phyloP scores from a whole-genome alignment of 2,797 vertebrate species.

The Artibeus lituratus region DNA sequence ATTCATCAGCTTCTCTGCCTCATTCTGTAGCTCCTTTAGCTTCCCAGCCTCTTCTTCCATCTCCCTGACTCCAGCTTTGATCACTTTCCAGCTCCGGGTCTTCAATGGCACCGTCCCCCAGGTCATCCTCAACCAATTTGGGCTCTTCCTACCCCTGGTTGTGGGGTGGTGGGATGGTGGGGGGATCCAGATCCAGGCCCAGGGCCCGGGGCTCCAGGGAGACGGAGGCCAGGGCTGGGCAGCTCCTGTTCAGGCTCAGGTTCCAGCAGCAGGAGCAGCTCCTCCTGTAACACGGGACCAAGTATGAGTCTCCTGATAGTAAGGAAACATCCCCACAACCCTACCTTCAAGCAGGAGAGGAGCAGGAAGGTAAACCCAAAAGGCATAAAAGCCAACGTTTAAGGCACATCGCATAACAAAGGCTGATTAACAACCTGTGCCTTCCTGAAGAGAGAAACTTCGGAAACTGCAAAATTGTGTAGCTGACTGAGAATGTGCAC shows the following conservation, averaged over 20 bases:
- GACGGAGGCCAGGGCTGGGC: not conserved
- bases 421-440: too few species aligned
- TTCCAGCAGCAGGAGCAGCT: conserved; percentile 86
- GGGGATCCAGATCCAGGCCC: conserved; percentile 84
- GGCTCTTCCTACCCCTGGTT: conserved; percentile 86
- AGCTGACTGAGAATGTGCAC: too few species aligned
- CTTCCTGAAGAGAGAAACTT: too few species aligned
- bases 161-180: conserved; percentile 10
- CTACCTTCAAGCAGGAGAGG: too few species aligned
- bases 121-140: conserved; percentile 90
- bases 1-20: conserved; percentile 98
- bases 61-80: conserved; percentile 95
- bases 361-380: too few species aligned
- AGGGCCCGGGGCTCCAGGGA: conserved; percentile 86
- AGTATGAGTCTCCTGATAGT: too few species aligned
- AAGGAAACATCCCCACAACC: too few species aligned
- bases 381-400: too few species aligned
- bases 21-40: conserved; percentile 94
- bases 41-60: conserved; percentile 98
- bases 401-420: too few species aligned
- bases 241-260: conserved; percentile 70
- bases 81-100: conserved; percentile 96
- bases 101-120: conserved; percentile 91
- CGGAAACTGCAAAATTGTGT: too few species aligned
- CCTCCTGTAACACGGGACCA: conserved; percentile 31